phyloP scores from a whole-genome alignment of 2,888 invertebrate genomes.

The Ceramica pisi region DNA sequence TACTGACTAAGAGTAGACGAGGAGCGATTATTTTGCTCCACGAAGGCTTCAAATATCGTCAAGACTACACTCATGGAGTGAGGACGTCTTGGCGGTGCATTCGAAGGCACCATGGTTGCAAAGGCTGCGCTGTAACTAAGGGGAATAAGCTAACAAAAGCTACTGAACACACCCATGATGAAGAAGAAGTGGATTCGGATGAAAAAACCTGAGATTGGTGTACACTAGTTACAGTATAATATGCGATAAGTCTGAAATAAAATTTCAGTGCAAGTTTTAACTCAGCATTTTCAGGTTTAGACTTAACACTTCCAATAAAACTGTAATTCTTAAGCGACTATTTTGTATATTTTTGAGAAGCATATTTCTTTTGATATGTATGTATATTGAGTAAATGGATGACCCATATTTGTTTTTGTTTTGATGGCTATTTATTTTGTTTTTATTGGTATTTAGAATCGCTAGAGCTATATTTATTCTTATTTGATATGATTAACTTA shows the following conservation, averaged over 20 bases:
- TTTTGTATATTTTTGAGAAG: constrained; percentile 11
- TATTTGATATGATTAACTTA: constrained; percentile 6
- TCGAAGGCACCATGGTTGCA: constrained; percentile 65
- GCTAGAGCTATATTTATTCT: constrained; percentile 25
- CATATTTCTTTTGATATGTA: constrained; percentile 4
- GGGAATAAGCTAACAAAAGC: constrained; percentile 46
- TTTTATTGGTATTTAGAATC: constrained; percentile 25
- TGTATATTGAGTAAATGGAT: not conserved
- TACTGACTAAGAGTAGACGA: constrained; percentile 59
- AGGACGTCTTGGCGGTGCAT: constrained; percentile 66
- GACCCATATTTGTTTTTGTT: not conserved
- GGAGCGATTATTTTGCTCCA: constrained; percentile 59
- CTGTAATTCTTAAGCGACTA: not conserved
- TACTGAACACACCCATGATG: constrained; percentile 55
- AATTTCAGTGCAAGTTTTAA: not conserved
- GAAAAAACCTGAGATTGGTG: constrained; percentile 32
- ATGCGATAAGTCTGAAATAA: not conserved
- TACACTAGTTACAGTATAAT: not conserved
- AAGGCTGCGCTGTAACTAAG: constrained; percentile 61
- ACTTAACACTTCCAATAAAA: not conserved
- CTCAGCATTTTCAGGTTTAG: not conserved
- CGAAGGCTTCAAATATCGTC: constrained; percentile 62
- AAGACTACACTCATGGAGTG: constrained; percentile 58
- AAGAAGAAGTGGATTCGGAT: constrained; percentile 39
- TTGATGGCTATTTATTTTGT: not conserved